phyloP scores from a whole-genome alignment of 2,888 invertebrate species.

The Oligia strigilis region DNA sequence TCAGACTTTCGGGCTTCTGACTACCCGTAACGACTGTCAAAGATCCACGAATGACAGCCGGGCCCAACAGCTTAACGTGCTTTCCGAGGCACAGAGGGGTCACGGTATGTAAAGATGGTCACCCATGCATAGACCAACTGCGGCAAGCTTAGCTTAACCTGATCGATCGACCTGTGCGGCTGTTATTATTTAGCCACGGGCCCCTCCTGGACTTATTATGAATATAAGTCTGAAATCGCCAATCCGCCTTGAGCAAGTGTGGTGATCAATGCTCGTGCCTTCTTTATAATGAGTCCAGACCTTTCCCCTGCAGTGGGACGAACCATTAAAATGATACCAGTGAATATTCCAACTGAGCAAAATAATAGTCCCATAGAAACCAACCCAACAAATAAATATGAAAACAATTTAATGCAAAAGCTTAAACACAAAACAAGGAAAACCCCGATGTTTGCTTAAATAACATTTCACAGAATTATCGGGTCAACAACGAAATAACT shows the following conservation, averaged over 20 bases:
- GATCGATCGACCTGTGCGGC: too few relatives aligned
- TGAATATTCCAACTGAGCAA: not conserved
- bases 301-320: not conserved
- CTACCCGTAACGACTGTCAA: too few relatives aligned
- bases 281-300: not conserved
- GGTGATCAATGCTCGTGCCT: not conserved
- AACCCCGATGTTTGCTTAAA: conserved; percentile 48
- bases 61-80: too few relatives aligned
- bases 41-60: too few relatives aligned
- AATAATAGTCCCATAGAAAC: not conserved
- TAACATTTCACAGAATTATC: conserved; percentile 60
- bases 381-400: conserved; percentile 20
- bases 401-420: conserved; percentile 39
- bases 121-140: too few relatives aligned
- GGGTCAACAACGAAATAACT: conserved; percentile 67
- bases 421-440: conserved; percentile 53
- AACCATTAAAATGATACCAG: not conserved
- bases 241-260: not conserved
- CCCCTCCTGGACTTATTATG: not conserved
- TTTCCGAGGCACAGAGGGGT: too few relatives aligned
- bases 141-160: too few relatives aligned
- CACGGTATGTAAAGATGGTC: too few relatives aligned
- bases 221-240: not conserved
- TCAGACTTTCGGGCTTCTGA: too few relatives aligned
- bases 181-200: too few relatives aligned